Evolutionary conservation across 1,140 invertebrate genomes (phyloP).

Genomic region (Atta texana): DNA sequence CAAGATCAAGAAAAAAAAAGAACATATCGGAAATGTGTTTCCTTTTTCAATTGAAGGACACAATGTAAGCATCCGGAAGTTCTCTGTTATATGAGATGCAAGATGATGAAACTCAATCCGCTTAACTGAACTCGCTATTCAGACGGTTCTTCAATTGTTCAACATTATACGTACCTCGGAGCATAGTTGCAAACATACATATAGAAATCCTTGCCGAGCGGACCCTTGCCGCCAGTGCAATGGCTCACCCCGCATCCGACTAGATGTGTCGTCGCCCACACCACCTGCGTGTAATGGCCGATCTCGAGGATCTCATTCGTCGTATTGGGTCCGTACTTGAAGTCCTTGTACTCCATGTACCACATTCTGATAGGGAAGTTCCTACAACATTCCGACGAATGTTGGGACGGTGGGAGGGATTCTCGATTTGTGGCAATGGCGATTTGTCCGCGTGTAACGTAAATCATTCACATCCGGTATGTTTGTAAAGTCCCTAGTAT

Average conservation of each 20-base stretch:
- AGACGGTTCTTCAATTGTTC: not conserved
- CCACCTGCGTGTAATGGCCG: conserved; percentile 94
- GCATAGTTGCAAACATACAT: conserved; percentile 96
- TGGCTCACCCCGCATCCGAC: conserved; percentile 92
- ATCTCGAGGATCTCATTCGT: conserved; percentile 89
- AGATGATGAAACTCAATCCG: not conserved
- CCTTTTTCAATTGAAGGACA: not conserved
- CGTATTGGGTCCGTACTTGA: conserved; percentile 89
- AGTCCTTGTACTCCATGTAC: conserved; percentile 92
- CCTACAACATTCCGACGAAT: conserved; percentile 85
- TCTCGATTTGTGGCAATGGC: not conserved
- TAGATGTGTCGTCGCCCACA: conserved; percentile 92
- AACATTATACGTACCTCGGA: conserved; percentile 89
- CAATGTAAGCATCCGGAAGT: not conserved
- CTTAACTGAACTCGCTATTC: not conserved
- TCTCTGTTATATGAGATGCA: not conserved
- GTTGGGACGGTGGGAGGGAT: not conserved
- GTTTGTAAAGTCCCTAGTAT: conserved; percentile 20
- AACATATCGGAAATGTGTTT: not conserved
- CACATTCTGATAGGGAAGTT: conserved; percentile 93
- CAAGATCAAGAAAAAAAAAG: not conserved
- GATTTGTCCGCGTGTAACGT: not conserved
- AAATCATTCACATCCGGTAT: conserved; percentile 18
- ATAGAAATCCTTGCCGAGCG: conserved; percentile 89
- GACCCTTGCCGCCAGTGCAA: conserved; percentile 87